phyloP scores from a whole-genome alignment of 2,113 vertebrate genomes.

The Neoarius graeffei region DNA sequence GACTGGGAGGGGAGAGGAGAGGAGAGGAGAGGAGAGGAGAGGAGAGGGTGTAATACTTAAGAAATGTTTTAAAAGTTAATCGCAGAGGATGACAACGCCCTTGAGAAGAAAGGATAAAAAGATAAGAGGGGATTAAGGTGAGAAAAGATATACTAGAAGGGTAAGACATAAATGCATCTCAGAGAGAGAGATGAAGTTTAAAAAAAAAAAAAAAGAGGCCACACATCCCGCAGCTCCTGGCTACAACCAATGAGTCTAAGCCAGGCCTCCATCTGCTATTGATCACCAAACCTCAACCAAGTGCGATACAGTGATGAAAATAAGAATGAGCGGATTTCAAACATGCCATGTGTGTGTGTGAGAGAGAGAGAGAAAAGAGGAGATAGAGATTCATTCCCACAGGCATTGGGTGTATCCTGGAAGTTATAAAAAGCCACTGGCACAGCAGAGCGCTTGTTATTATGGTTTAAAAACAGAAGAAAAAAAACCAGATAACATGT shows the following conservation, averaged over 20 bases:
- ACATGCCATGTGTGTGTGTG: slow-evolving; percentile 13
- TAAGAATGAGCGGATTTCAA: slow-evolving; percentile 18
- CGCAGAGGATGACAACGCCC: background rate
- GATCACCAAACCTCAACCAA: slow-evolving; percentile 58
- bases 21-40: too few species aligned
- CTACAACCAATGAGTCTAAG: slow-evolving; percentile 55
- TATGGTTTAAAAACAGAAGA: slow-evolving; percentile 42
- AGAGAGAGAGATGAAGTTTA: slow-evolving; percentile 1
- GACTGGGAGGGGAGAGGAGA: background rate
- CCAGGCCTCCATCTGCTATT: slow-evolving; percentile 72
- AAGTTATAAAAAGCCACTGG: slow-evolving; percentile 83
- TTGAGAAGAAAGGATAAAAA: background rate
- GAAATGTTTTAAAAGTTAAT: background rate
- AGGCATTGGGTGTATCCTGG: slow-evolving; percentile 65
- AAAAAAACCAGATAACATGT: background rate
- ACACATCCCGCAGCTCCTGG: slow-evolving; percentile 52
- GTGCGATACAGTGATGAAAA: slow-evolving; percentile 22
- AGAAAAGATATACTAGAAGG: background rate
- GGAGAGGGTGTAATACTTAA: background rate
- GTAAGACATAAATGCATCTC: slow-evolving; percentile 15
- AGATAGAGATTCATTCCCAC: slow-evolving; percentile 65
- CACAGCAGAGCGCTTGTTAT: slow-evolving; percentile 69
- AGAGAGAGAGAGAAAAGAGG: slow-evolving; percentile 44
- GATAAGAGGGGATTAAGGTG: background rate
- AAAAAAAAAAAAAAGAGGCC: slow-evolving; percentile 38